A percentile compares a stretch with the other conserved stretches of the same genome.
These are phyloP conservation scores for Callopanchax toddi DNA, from an alignment of 2,113 vertebrate species.

Conservation along the genomic window DNA sequence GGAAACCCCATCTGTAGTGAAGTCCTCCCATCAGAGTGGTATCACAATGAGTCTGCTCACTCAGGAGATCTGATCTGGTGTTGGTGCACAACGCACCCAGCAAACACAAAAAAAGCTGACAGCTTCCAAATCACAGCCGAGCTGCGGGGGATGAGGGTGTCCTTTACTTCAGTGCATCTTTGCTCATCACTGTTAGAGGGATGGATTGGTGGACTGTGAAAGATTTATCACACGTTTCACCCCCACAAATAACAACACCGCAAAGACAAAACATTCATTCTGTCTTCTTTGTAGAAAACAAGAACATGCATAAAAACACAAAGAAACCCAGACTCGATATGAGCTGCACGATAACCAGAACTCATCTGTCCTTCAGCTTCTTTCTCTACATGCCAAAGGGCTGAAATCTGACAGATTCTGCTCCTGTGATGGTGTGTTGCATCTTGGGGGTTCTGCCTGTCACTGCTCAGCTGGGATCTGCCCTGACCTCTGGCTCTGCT, in stretches of 20 bases:
- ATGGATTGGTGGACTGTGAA: conserved; percentile 29
- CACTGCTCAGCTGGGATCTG: conserved; percentile 33
- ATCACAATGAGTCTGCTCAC: conserved; percentile 35
- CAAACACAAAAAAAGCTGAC: conserved; percentile 47
- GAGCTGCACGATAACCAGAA: background rate
- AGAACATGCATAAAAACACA: conserved; percentile 15
- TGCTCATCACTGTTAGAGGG: conserved; percentile 55
- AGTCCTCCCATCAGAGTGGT: conserved; percentile 34
- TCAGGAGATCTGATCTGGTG: conserved; percentile 12
- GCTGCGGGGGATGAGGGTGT: conserved; percentile 33
- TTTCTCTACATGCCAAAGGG: background rate
- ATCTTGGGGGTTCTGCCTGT: conserved; percentile 16
- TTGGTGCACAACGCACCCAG: background rate
- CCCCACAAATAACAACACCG: conserved; percentile 33
- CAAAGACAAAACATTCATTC: conserved; percentile 26
- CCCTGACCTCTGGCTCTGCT: conserved; percentile 16
- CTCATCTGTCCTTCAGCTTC: background rate
- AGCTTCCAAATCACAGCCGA: conserved; percentile 47
- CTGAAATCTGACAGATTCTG: conserved; percentile 25
- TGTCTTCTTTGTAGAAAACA: background rate
- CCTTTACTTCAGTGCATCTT: conserved; percentile 49
- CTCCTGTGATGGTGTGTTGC: conserved; percentile 1
- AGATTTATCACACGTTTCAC: conserved; percentile 49
- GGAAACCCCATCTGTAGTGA: conserved; percentile 39
- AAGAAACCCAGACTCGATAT: background rate